Conservation (phyloP, 2,888 invertebrate genomes). For the Cordilura impudica region DNA sequence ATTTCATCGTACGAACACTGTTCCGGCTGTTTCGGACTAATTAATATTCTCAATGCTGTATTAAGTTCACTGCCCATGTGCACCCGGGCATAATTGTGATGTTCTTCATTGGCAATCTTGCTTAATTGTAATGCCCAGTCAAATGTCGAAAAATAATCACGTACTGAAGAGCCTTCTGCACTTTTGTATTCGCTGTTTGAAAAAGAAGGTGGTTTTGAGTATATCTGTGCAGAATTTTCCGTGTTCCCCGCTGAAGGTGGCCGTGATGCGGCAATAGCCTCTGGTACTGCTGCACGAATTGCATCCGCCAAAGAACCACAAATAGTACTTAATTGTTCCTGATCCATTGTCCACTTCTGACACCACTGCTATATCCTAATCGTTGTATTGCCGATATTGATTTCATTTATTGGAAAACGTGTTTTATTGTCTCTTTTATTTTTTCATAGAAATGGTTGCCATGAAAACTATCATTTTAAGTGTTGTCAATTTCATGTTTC, state of each 20-base stretch:
- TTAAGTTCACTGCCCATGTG: background rate
- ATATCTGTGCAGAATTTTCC: background rate
- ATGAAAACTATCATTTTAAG: too few species aligned
- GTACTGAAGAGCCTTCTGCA: background rate
- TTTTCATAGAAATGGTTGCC: too few species aligned
- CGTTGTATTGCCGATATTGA: too few species aligned
- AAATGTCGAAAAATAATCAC: conserved; percentile 2
- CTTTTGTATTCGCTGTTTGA: background rate
- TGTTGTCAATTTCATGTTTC: too few species aligned
- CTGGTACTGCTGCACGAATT: conserved; percentile 5
- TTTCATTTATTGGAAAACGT: too few species aligned
- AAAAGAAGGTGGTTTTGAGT: background rate
- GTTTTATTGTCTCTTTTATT: too few species aligned
- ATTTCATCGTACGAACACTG: conserved; percentile 5
- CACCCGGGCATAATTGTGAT: conserved; percentile 1
- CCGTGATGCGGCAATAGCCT: background rate
- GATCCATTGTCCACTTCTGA: conserved; percentile 41
- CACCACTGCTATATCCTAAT: conserved; percentile 27
- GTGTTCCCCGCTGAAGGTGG: background rate
- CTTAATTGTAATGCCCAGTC: conserved; percentile 3
- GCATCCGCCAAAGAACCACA: conserved; percentile 13
- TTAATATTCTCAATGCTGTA: background rate
- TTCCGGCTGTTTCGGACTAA: conserved; percentile 4
- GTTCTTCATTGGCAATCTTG: background rate
- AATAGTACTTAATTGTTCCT: conserved; percentile 4